Evolutionary conservation across 2,888 invertebrate species (phyloP).

Genomic region (Drosophila testacea): DNA sequence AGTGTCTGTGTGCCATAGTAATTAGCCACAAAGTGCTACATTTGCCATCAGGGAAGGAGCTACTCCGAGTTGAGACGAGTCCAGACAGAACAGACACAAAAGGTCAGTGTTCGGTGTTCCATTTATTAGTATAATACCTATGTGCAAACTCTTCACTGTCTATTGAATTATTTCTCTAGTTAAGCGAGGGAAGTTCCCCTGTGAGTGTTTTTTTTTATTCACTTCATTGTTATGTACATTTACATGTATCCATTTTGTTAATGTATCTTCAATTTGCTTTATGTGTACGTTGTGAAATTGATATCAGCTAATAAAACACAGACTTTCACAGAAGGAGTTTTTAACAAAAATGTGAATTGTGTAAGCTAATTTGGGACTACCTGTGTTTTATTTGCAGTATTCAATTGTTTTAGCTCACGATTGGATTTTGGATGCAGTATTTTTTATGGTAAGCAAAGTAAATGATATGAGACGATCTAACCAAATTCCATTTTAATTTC

Average conservation of each 20-base stretch:
- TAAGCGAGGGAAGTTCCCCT: background rate
- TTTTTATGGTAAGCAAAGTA: too few relatives aligned
- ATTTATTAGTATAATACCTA: conserved; percentile 44
- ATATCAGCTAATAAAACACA: background rate
- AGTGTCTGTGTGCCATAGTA: conserved; percentile 40
- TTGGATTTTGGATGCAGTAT: too few relatives aligned
- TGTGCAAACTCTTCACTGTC: conserved; percentile 27
- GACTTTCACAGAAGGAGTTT: background rate
- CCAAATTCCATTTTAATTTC: too few relatives aligned
- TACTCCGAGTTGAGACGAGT: background rate
- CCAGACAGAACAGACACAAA: conserved; percentile 44
- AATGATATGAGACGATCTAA: too few relatives aligned
- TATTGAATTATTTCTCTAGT: conserved; percentile 9
- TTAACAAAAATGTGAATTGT: background rate
- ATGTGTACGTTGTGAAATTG: background rate
- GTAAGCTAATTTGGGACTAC: too few relatives aligned
- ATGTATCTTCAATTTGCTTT: conserved; percentile 1
- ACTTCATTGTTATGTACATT: background rate
- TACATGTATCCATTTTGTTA: background rate
- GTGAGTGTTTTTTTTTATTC: background rate
- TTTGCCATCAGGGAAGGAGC: conserved; percentile 21
- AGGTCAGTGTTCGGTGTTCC: conserved; percentile 53
- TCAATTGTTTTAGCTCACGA: too few relatives aligned
- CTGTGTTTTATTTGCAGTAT: too few relatives aligned
- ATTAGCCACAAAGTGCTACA: conserved; percentile 61